These are phyloP conservation scores for Salticus scenicus DNA, from an alignment of 2,888 invertebrate genomes.

Conservation along the genomic window DNA sequence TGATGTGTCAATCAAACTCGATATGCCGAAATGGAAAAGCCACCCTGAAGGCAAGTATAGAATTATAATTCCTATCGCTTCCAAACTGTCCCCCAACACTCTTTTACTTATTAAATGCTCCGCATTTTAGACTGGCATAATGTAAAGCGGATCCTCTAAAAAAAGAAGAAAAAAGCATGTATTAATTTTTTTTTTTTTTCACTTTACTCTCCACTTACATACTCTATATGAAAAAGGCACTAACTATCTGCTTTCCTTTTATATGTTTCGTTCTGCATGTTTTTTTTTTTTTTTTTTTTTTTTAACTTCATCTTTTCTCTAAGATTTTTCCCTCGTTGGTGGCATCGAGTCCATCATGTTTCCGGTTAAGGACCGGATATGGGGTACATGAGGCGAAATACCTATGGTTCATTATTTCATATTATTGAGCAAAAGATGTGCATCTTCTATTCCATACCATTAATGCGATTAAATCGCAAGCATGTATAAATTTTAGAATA, in stretches of 20 bases:
- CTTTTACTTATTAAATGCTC: constrained; percentile 13
- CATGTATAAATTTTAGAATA: too few species aligned
- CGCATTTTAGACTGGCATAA: constrained; percentile 2
- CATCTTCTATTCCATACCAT: too few species aligned
- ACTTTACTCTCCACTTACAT: not conserved
- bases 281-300: too few species aligned
- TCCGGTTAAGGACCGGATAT: constrained; percentile 1
- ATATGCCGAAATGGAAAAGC: constrained; percentile 8
- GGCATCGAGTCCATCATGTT: constrained; percentile 2
- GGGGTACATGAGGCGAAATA: not conserved
- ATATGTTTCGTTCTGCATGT: too few species aligned
- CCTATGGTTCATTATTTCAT: not conserved
- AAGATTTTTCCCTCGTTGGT: not conserved
- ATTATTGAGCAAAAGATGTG: not conserved
- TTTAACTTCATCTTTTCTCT: not conserved
- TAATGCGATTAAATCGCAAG: too few species aligned
- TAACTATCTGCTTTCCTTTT: not conserved
- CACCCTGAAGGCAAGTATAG: not conserved
- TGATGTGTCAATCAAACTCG: constrained; percentile 13
- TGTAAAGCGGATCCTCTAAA: not conserved
- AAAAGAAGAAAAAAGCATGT: not conserved
- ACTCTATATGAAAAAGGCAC: not conserved
- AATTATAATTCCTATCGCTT: constrained; percentile 15
- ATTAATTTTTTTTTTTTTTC: not conserved
- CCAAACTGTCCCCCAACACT: not conserved